These are phyloP conservation scores for Sepiola atlantica DNA, from an alignment of 2,888 invertebrate species.

Conservation along the genomic window DNA sequence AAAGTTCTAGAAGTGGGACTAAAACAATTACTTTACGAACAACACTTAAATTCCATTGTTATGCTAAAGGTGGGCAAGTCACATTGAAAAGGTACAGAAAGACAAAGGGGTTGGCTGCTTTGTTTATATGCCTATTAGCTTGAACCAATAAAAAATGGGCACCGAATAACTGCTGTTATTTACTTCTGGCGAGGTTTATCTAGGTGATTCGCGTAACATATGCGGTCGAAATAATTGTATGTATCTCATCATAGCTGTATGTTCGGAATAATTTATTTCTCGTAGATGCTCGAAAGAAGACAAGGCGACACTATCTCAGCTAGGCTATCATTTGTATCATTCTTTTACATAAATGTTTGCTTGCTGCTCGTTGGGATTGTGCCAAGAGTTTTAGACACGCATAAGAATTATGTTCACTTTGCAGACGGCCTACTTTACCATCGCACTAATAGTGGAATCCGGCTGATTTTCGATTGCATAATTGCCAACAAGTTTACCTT, in stretches of 20 bases:
- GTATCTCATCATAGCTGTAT: not conserved
- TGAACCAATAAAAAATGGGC: not conserved
- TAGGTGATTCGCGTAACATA: too few species aligned
- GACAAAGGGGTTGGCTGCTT: too few species aligned
- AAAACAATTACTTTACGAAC: too few species aligned
- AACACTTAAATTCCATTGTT: too few species aligned
- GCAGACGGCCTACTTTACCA: too few species aligned
- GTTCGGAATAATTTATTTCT: not conserved
- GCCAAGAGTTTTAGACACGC: not conserved
- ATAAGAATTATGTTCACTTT: not conserved
- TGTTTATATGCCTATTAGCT: not conserved
- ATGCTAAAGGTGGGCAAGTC: too few species aligned
- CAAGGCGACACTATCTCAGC: not conserved
- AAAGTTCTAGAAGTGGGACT: too few species aligned
- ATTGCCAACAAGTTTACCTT: too few species aligned
- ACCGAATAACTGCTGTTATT: not conserved
- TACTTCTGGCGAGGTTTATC: not conserved
- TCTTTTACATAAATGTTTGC: not conserved
- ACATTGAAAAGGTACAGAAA: too few species aligned
- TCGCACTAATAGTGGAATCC: too few species aligned
- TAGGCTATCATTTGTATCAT: not conserved
- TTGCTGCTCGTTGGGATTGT: not conserved
- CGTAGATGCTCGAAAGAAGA: not conserved
- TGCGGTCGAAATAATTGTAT: not conserved
- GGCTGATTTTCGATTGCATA: too few species aligned